Evolutionary conservation across 1,140 invertebrate genomes (phyloP), one percentile per base, ranked within the genome.

Genomic region (Brachionus angularis): DNA sequence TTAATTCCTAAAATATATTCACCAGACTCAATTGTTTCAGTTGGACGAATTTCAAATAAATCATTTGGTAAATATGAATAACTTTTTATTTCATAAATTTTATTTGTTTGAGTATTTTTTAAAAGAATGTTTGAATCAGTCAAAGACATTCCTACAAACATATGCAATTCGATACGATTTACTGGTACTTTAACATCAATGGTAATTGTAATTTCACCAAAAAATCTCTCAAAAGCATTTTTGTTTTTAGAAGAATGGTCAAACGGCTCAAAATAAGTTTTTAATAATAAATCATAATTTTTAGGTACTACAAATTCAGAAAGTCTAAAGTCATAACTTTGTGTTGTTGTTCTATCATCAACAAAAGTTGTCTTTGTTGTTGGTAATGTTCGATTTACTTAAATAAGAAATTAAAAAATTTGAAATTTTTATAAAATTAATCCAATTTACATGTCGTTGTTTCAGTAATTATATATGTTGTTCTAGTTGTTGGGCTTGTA

Each of bases 311-410:
- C 42, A 7, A 25, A 18, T 34, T 46, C 42, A 23, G 3, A 47
- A 8, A 67, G 47, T 33, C 62, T 46, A 23, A 67, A 67, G 21
- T 67, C 62, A 18, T 31, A 52, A 58, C 29, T 31, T 25, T 67
- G 42, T 0, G 21, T 46, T 14, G 55, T 58, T 21, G 36, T 58
- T 3, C 53, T 25, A 39, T 58, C 53, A 39, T 36, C 33, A 23
- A 23, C 18, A 2, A 34, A 34, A 5, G 33, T 31, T 14, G 21
- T 39, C 3, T 31, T 36, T 3, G 33, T 39, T 23, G 53, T 12
- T 23, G 53, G 53, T 10, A 58, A 5, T 2, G 53, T 58, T 39
- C 31, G 5, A 21, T 39, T 58, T 25, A 3, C 53, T 39, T 16
- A 55, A 55, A 23, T 7, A 33, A 27, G 14, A 23, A 50, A 55